Base-by-base conservation (phyloP, 2,113 vertebrate genomes). In the Dunckerocampus dactyliophorus region DNA sequence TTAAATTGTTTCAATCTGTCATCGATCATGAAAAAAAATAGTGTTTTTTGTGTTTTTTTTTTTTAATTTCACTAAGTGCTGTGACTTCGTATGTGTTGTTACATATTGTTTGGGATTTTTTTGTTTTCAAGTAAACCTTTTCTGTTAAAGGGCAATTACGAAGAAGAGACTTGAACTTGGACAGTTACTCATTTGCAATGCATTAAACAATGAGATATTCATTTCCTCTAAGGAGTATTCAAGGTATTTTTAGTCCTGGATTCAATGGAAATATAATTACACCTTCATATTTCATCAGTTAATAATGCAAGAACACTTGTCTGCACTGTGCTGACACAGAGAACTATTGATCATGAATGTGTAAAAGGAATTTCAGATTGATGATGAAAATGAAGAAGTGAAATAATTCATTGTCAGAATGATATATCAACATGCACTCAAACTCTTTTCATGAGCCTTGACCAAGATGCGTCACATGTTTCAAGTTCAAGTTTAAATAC, bases 261-360 rank as follows among this genome's bases (percentile, higher is more conserved):
- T 24, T 72, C 54, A 59, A 39, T 24, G 45, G 69, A 72, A 80
- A 76, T 67, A 19, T 80, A 83, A 88, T 88, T 86, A 82, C 66
- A 58, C 68, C 52, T 70, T 82, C 74, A 78, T 81, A 53, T 65
- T 67, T 82, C 68, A 74, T 72, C 53, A 56, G 43, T 86, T 68
- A 85, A 85, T 88, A 82, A 86, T 85, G 83, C 72, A 81, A 63
- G 20, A 31, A 47, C 54, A 2, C 74, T 75, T 78, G 53, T 77
- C 79, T 75, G 60, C 39, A 42, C 62, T 69, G 60, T n/a, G 39
- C 69, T 67, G 79, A 72, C 69, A 65, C 34, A 62, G 57, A 65
- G 55, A 59, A 47, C 28, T 72, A 79, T 79, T 76, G 75, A 76
- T 84, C 73, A 79, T 63, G 48, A 67, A 74, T 70, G 43, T 62